Evolutionary conservation across 2,113 vertebrate species (phyloP).

Genomic region (Pomatorhinus ruficollis): DNA sequence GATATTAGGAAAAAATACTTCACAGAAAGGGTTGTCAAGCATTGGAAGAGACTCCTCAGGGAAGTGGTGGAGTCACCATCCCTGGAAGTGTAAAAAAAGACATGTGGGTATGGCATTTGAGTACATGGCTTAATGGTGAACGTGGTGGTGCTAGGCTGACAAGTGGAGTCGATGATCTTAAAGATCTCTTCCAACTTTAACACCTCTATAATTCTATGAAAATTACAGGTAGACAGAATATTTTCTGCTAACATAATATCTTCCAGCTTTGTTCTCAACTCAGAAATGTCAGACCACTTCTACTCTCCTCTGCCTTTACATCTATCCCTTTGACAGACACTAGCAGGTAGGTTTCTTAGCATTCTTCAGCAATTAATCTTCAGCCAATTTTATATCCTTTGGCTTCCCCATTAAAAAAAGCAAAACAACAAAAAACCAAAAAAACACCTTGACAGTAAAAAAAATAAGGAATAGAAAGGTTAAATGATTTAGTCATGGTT

Average conservation of each 20-base stretch:
- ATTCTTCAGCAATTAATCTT: not conserved
- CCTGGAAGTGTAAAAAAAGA: not conserved
- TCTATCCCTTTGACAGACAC: not conserved
- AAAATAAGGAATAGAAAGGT: not conserved
- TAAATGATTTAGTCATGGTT: not conserved
- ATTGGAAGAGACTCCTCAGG: not conserved
- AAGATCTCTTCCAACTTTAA: not conserved
- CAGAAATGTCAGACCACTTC: not conserved
- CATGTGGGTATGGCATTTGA: rapidly evolving
- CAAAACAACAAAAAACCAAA: not conserved
- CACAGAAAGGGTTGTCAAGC: not conserved
- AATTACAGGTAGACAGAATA: not conserved
- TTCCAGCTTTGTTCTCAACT: not conserved
- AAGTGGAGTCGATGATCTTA: not conserved
- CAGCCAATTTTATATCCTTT: not conserved
- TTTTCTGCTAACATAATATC: not conserved
- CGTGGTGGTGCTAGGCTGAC: not conserved
- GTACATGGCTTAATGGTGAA: not conserved
- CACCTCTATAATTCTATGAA: not conserved
- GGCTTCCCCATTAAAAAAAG: not conserved
- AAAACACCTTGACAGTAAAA: not conserved
- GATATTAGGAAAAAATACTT: not conserved
- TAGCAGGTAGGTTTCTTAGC: not conserved
- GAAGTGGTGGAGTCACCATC: not conserved
- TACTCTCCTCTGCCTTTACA: not conserved